Evolutionary conservation across 2,113 vertebrate species (phyloP).

Genomic region (Parus major): DNA sequence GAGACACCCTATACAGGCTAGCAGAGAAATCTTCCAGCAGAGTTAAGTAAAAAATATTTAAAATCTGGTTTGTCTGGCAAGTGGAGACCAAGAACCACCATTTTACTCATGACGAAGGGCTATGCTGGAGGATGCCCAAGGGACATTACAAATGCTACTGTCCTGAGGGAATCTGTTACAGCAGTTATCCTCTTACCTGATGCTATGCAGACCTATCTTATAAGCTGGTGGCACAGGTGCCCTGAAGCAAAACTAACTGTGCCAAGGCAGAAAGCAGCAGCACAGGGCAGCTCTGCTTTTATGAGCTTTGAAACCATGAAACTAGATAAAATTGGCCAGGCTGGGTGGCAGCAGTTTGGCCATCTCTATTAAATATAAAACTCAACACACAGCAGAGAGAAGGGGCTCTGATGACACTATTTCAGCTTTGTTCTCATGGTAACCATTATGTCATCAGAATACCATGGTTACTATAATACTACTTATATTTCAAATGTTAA

Average conservation of each 20-base stretch:
- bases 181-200: background rate
- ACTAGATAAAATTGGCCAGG: background rate
- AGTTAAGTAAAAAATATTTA: background rate
- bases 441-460: slow-evolving; percentile 71
- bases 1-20: background rate
- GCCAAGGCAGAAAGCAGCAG: background rate
- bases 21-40: background rate
- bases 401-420: slow-evolving; percentile 62
- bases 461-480: slow-evolving; percentile 71
- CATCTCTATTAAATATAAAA: slow-evolving; percentile 45
- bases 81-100: background rate
- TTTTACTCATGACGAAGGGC: background rate
- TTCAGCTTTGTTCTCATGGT: slow-evolving; percentile 73
- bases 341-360: slow-evolving; percentile 26
- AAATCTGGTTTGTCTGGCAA: background rate
- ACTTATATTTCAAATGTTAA: slow-evolving; percentile 61
- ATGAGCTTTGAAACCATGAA: background rate
- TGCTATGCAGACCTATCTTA: background rate
- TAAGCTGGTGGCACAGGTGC: background rate
- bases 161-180: background rate
- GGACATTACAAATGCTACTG: background rate
- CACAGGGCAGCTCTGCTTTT: background rate
- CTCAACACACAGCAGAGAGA: slow-evolving; percentile 13
- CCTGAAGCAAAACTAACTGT: background rate
- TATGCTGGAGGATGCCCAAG: background rate